Conservation (phyloP, 2,888 invertebrate genomes). For the Machimus rusticus region DNA sequence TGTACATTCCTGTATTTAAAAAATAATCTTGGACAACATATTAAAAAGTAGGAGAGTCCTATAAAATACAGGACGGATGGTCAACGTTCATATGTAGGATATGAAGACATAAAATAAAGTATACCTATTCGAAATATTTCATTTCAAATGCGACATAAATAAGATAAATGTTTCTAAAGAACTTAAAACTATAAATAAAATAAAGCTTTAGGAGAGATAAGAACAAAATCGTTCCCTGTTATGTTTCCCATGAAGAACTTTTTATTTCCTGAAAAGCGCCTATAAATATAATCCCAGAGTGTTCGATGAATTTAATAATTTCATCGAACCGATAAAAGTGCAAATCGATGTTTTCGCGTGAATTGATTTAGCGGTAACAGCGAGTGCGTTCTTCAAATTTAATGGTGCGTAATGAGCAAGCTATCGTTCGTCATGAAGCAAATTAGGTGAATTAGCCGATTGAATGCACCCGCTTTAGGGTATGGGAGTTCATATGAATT, state of each 20-base stretch:
- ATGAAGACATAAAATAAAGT: no score
- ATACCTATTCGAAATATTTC: no score
- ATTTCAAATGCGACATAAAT: not conserved
- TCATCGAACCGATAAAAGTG: not conserved
- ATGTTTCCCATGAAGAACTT: not conserved
- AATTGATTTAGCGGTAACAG: not conserved
- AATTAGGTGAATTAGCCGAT: not conserved
- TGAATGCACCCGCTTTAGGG: not conserved
- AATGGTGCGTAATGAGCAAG: not conserved
- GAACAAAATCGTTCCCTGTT: not conserved
- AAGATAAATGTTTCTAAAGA: not conserved
- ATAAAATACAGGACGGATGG: no score
- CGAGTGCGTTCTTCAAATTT: not conserved
- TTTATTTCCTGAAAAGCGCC: not conserved
- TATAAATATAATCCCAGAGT: not conserved
- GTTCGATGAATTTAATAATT: not conserved
- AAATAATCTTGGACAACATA: no score
- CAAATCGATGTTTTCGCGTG: not conserved
- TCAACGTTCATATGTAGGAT: no score
- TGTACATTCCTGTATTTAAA: no score
- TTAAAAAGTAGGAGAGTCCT: no score
- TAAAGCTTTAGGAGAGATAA: not conserved
- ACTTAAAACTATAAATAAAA: not conserved
- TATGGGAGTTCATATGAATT: not conserved
- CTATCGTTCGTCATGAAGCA: not conserved